Percentiles rank a stretch among this genome's conserved stretches.
Conservation (phyloP, 2,797 vertebrate species). For the Pipistrellus nathusii region DNA sequence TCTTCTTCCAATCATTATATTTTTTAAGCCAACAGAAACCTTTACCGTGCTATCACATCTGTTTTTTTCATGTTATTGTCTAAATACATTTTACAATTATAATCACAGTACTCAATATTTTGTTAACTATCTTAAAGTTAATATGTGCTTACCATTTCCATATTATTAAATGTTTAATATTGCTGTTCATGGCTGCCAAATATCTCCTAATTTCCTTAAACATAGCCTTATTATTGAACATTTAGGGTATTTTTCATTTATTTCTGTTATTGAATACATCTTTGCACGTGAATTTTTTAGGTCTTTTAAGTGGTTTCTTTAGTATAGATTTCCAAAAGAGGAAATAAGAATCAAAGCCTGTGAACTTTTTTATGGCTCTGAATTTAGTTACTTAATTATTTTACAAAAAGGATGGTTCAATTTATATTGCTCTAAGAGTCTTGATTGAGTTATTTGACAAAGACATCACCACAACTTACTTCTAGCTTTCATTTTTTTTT, state of each 20-base stretch:
- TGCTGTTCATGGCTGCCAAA: background rate
- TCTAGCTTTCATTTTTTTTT: conserved; percentile 5
- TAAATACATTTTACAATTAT: background rate
- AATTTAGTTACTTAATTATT: background rate
- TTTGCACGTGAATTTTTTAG: background rate
- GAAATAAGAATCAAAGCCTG: background rate
- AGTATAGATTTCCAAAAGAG: background rate
- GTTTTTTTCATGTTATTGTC: background rate
- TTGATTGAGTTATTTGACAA: background rate
- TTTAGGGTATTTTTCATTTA: background rate
- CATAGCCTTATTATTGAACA: background rate
- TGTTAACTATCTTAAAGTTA: background rate
- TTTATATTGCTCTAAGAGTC: background rate
- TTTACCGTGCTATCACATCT: background rate
- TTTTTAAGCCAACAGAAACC: background rate
- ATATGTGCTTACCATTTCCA: background rate
- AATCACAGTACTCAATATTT: conserved; percentile 14
- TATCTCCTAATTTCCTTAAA: background rate
- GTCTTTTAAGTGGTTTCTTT: conserved; percentile 5
- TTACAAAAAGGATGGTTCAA: background rate
- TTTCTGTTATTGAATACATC: conserved; percentile 26
- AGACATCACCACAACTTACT: background rate
- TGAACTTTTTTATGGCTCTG: background rate
- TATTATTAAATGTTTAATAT: background rate
- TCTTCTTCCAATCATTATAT: background rate